Conservation (phyloP, 2,888 invertebrate genomes). For the Drosophila koepferae region DNA sequence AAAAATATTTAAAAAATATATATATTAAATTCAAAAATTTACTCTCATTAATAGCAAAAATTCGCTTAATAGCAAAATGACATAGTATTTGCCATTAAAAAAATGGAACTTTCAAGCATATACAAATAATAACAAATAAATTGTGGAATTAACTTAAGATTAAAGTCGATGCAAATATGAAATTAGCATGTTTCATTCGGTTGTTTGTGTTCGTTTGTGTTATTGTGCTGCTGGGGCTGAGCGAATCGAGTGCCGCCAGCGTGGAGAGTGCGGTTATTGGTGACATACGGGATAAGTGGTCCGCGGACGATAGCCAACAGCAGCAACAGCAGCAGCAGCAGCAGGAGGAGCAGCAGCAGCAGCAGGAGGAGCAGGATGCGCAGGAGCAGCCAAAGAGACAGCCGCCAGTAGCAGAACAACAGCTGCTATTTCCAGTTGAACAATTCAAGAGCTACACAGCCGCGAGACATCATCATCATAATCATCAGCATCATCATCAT, state of each 20-base stretch:
- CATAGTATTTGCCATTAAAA: background rate
- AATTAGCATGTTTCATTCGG: slow-evolving; percentile 50
- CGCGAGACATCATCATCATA: slow-evolving; percentile 26
- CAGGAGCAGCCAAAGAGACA: background rate
- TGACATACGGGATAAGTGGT: slow-evolving; percentile 63
- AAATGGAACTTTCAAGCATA: background rate
- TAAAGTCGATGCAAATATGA: slow-evolving; percentile 60
- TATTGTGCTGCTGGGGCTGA: slow-evolving; percentile 27
- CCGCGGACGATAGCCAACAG: slow-evolving; percentile 23
- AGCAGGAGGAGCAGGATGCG: background rate
- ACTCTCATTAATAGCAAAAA: background rate
- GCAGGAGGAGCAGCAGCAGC: background rate
- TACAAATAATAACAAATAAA: slow-evolving; percentile 26
- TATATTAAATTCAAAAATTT: background rate
- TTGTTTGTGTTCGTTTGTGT: slow-evolving; percentile 59
- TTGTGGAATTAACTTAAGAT: slow-evolving; percentile 17
- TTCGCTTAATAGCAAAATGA: background rate
- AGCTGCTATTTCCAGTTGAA: slow-evolving; percentile 28
- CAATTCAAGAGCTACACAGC: slow-evolving; percentile 26
- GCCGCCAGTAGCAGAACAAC: slow-evolving; percentile 8
- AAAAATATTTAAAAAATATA: background rate
- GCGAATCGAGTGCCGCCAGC: slow-evolving; percentile 25
- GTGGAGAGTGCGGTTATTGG: slow-evolving; percentile 67
- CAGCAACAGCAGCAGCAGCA: background rate
- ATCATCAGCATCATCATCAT: slow-evolving; percentile 30